Evolutionary conservation across 2,113 vertebrate species (phyloP), one percentile per base, ranked within the genome.

Genomic region (Columbina picui): DNA sequence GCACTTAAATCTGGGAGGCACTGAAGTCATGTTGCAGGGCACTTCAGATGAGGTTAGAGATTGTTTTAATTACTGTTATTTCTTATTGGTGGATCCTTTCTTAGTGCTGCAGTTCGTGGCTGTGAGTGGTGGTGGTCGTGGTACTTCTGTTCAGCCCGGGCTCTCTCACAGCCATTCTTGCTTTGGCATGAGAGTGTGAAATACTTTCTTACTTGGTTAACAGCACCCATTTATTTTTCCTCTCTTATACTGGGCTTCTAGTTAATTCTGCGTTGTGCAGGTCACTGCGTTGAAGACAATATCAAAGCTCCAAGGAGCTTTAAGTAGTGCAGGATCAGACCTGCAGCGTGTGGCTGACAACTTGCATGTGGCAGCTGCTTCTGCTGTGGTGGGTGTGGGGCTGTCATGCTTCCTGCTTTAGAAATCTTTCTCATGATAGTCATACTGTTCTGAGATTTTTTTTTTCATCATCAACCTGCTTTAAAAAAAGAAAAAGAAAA

Each of bases 401-500:
- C 90, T 96, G 92, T 94, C 94, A 90, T 95, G 93, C 89, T 96
- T 93, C 94, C 85, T 97, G 94, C 88, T 95, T 96, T 93, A 95
- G 90, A 93, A 97, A 87, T 95, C 90, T 67, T 90, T 92, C 92
- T 94, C 90, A 93, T 96, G 96, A 94, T 94, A 96, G 90, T 95
- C 94, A 96, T 93, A 81, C 92, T 95, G 90, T 38, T 94, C 93
- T 75, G 90, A 93, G 88, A 86, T 84, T 91, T 57, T 38, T 68
- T 81, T 80, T 74, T 94, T 90, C 64, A 94, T 87, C 93, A 47
- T 63, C 93, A 87, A 93, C 93, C 84, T 92, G 86, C 89, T 97
- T 95, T 91, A 78, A 94, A 95, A 95, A 96, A 95, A 84, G 84
- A 67, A 90, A 74, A 92, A 93, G 73, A 91, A 89, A 91, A 94